Conservation (phyloP, 2,797 vertebrate species). For the Muscicapa striata region DNA sequence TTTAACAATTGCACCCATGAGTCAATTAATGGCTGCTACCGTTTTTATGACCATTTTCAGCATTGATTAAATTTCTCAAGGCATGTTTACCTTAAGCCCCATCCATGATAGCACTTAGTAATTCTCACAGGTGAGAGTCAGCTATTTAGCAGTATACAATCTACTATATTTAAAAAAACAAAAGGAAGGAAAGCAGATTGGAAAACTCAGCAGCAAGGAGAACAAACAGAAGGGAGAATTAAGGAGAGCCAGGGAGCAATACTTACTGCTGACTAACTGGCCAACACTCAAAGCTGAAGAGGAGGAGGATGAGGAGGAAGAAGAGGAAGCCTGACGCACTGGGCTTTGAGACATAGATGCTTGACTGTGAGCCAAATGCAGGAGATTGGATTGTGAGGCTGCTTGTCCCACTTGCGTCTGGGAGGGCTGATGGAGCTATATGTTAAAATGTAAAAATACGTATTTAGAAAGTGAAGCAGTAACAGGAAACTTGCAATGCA, state of each 20-base stretch:
- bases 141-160: neutral
- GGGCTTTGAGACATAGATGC: conserved; percentile 89
- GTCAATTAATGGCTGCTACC: neutral
- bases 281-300: conserved; percentile 98
- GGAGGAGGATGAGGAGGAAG: conserved; percentile 92
- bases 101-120: neutral
- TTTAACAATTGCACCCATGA: neutral
- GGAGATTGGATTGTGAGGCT: conserved; percentile 89
- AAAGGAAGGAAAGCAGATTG: neutral
- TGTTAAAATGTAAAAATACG: conserved; percentile 67
- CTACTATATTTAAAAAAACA: neutral
- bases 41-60: neutral
- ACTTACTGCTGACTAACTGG: conserved; percentile 99
- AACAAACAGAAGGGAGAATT: conserved; percentile 33
- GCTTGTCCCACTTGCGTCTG: conserved; percentile 89
- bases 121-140: neutral
- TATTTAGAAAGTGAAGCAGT: conserved; percentile 54
- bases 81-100: neutral
- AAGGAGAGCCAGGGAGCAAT: conserved; percentile 63
- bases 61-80: neutral
- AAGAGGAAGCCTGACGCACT: conserved; percentile 91
- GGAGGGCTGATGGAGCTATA: conserved; percentile 88
- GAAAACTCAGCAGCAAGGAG: conserved; percentile 46
- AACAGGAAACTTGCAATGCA: conserved; percentile 6
- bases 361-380: conserved; percentile 95